A percentile compares a stretch with the other conserved stretches of the same genome.
Conservation (phyloP, 2,113 vertebrate species). For the Sarotherodon lohbergeri region DNA sequence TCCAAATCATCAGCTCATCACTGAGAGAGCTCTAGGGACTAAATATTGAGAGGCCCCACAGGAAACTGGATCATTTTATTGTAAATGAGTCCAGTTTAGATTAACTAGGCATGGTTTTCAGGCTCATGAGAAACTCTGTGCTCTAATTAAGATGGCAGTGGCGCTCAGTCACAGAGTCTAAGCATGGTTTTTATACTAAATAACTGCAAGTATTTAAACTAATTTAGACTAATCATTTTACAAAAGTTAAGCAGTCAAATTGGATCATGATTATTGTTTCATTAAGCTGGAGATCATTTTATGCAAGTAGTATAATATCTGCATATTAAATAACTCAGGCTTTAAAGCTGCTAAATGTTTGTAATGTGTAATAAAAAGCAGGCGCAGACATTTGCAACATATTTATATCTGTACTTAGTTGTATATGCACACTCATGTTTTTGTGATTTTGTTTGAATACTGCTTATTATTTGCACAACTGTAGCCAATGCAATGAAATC, state of each 20-base stretch:
- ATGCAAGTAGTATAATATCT: neutral
- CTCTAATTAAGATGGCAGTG: neutral
- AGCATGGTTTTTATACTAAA: neutral
- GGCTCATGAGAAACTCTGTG: neutral
- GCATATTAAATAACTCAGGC: neutral
- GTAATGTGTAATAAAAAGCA: neutral
- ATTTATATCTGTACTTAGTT: neutral
- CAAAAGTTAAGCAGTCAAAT: neutral
- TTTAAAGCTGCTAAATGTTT: neutral
- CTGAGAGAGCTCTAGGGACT: neutral
- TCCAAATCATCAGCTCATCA: neutral
- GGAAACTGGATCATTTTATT: neutral
- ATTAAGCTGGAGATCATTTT: neutral
- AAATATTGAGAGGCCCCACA: accelerated
- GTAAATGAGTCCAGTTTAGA: neutral
- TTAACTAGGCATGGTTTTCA: neutral
- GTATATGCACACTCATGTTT: accelerated
- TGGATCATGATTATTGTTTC: accelerated
- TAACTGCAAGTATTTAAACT: neutral
- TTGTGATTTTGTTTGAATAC: accelerated
- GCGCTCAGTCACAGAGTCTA: accelerated
- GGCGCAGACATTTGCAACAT: accelerated
- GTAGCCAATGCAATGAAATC: accelerated
- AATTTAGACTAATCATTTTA: neutral
- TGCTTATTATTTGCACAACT: accelerated